phyloP scores from a whole-genome alignment of 2,888 invertebrate species.

The Cloeon dipterum region DNA sequence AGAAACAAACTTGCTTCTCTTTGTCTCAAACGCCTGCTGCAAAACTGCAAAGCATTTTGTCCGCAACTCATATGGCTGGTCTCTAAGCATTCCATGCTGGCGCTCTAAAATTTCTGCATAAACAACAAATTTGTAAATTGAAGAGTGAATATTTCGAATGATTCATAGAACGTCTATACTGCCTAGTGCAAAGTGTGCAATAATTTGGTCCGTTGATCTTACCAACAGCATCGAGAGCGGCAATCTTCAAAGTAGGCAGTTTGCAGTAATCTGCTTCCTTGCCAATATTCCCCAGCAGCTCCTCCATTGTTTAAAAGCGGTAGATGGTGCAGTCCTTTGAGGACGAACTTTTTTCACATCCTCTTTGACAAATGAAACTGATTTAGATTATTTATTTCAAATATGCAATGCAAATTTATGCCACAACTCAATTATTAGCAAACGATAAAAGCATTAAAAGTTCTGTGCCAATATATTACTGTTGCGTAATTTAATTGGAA shows the following conservation, averaged over 20 bases:
- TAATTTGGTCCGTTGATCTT: constrained; percentile 14
- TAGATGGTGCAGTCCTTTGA: too few relatives aligned
- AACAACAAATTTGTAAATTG: constrained; percentile 5
- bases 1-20: constrained; percentile 59
- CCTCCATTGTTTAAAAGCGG: constrained; percentile 46
- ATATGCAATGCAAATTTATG: too few relatives aligned
- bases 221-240: constrained; percentile 77
- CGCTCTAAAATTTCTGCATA: constrained; percentile 51
- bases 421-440: too few relatives aligned
- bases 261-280: constrained; percentile 68
- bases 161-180: too few relatives aligned
- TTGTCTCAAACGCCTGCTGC: constrained; percentile 70
- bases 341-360: too few relatives aligned
- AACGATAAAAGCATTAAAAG: too few relatives aligned
- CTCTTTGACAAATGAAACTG: too few relatives aligned
- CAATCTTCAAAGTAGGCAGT: constrained; percentile 45
- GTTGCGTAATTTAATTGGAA: too few relatives aligned
- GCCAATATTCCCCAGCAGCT: constrained; percentile 58
- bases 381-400: too few relatives aligned
- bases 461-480: too few relatives aligned
- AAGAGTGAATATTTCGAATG: too few relatives aligned
- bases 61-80: constrained; percentile 61
- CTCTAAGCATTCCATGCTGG: constrained; percentile 53
- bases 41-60: constrained; percentile 65
- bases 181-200: too few relatives aligned